phyloP scores from a whole-genome alignment of 2,888 invertebrate species.

The Odiellus spinosus region DNA sequence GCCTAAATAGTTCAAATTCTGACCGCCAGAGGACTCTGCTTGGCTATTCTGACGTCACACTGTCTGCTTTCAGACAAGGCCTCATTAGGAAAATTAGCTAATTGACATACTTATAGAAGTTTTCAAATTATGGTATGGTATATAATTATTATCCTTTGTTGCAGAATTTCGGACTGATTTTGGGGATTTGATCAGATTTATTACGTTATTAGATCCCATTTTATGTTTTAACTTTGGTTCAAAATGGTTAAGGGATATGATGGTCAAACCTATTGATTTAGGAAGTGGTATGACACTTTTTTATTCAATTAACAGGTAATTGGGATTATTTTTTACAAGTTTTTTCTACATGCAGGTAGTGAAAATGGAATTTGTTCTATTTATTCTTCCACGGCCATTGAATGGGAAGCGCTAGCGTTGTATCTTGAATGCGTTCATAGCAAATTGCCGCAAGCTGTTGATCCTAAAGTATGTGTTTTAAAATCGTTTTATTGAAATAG shows the following conservation, averaged over 20 bases:
- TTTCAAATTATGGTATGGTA: no score
- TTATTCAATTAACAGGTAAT: background rate
- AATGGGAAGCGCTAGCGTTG: slow-evolving; percentile 31
- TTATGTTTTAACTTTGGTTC: slow-evolving; percentile 69
- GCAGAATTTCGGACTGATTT: slow-evolving; percentile 55
- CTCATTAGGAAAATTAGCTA: no score
- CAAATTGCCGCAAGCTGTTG: slow-evolving; percentile 47
- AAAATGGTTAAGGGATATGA: slow-evolving; percentile 58
- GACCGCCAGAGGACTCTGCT: no score
- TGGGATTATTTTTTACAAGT: background rate
- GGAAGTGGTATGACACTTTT: slow-evolving; percentile 20
- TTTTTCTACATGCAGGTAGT: slow-evolving; percentile 8
- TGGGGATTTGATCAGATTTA: slow-evolving; percentile 54
- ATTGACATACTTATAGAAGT: no score
- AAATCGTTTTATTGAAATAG: background rate
- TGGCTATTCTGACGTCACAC: no score
- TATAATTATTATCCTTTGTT: no score
- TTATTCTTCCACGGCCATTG: slow-evolving; percentile 45
- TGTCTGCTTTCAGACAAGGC: no score
- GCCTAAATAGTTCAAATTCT: no score
- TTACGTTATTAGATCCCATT: slow-evolving; percentile 61
- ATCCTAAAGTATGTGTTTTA: slow-evolving; percentile 30
- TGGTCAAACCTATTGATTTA: slow-evolving; percentile 32
- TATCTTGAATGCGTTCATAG: slow-evolving; percentile 64
- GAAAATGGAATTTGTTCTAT: slow-evolving; percentile 33